phyloP scores from a whole-genome alignment of 2,888 invertebrate species.

The Eupithecia exiguata region DNA sequence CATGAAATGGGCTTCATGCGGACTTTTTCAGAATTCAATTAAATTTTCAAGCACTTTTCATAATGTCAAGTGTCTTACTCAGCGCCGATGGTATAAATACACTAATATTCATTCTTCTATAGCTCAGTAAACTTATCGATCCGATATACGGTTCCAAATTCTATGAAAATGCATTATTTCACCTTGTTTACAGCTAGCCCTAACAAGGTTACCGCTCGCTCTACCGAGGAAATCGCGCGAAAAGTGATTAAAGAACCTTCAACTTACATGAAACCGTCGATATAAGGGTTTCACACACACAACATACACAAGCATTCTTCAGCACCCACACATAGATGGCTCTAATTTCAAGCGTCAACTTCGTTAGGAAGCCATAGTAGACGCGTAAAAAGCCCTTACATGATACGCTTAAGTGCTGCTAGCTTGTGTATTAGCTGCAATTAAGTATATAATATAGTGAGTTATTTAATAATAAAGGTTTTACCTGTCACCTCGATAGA shows the following conservation, averaged over 20 bases:
- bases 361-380: constrained; percentile 78
- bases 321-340: constrained; percentile 47
- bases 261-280: constrained; percentile 64
- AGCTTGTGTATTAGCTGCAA: constrained; percentile 21
- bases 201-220: constrained; percentile 64
- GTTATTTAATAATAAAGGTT: constrained; percentile 17
- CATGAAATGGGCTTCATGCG: not conserved
- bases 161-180: not conserved
- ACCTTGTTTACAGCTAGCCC: constrained; percentile 50
- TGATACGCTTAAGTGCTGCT: constrained; percentile 44
- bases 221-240: constrained; percentile 73
- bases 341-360: constrained; percentile 60
- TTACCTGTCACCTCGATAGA: not conserved
- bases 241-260: constrained; percentile 77
- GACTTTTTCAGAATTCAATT: not conserved
- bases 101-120: not conserved
- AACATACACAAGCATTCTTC: constrained; percentile 16
- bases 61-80: not conserved
- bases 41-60: not conserved
- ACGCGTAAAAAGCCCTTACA: constrained; percentile 54
- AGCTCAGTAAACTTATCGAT: not conserved
- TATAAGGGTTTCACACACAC: constrained; percentile 27
- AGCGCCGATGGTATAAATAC: not conserved
- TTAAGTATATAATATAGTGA: constrained; percentile 17
- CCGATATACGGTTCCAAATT: not conserved